Conservation (phyloP, 2,888 invertebrate species). For the Protonemura montana region DNA sequence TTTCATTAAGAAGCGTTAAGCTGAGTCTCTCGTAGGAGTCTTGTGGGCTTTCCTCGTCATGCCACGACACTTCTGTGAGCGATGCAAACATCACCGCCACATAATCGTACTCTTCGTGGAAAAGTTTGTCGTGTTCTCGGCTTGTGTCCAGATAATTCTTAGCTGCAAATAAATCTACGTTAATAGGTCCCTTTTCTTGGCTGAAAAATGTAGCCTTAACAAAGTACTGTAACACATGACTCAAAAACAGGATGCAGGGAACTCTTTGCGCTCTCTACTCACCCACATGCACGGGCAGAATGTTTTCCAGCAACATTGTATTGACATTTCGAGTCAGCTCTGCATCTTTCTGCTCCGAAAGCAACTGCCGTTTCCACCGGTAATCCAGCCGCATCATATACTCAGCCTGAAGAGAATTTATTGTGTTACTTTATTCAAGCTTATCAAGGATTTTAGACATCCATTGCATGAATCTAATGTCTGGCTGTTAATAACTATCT, state of each 20-base stretch:
- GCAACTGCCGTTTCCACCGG: conserved; percentile 79
- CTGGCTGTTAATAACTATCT: too few relatives aligned
- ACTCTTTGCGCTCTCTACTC: conserved; percentile 44
- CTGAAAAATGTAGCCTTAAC: too few relatives aligned
- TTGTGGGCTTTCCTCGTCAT: conserved; percentile 67
- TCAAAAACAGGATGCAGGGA: too few relatives aligned
- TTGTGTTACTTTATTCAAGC: background rate
- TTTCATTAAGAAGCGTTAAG: conserved; percentile 82
- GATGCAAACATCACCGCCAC: conserved; percentile 98
- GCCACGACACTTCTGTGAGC: conserved; percentile 80
- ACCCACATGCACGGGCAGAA: conserved; percentile 93
- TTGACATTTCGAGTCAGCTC: conserved; percentile 87
- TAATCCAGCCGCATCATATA: conserved; percentile 89
- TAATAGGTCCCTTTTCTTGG: too few relatives aligned
- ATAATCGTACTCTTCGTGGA: conserved; percentile 86
- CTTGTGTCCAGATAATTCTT: conserved; percentile 78
- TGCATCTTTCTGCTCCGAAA: conserved; percentile 84
- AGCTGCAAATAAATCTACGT: conserved; percentile 67
- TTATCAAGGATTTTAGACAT: too few relatives aligned
- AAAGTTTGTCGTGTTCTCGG: conserved; percentile 75
- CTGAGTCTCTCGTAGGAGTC: conserved; percentile 73
- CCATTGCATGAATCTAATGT: too few relatives aligned
- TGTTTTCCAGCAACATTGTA: conserved; percentile 88
- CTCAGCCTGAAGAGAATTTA: conserved; percentile 69
- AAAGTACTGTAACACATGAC: too few relatives aligned